These are phyloP conservation scores for Ophion slaviceki DNA, from an alignment of 2,888 invertebrate species.

Conservation along the genomic window DNA sequence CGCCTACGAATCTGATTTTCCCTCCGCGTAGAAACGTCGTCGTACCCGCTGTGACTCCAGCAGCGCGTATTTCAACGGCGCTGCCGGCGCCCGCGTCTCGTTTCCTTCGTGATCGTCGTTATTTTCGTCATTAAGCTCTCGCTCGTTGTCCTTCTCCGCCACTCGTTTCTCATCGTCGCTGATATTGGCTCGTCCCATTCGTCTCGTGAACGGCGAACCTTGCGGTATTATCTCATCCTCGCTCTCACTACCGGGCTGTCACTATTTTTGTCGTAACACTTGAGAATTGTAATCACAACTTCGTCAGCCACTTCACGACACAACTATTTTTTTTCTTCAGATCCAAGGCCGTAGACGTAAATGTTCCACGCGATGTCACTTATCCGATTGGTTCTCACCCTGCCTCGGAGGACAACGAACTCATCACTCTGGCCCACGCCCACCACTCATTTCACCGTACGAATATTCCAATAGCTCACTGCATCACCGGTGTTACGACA, in stretches of 20 bases:
- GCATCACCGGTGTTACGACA: neutral
- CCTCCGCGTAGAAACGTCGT: slow-evolving; percentile 67
- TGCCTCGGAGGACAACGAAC: slow-evolving; percentile 20
- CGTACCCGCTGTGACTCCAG: slow-evolving; percentile 46
- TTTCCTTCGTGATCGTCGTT: slow-evolving; percentile 27
- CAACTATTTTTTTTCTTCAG: slow-evolving; percentile 15
- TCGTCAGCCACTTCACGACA: slow-evolving; percentile 35
- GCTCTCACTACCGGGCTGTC: slow-evolving; percentile 27
- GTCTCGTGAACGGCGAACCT: slow-evolving; percentile 45
- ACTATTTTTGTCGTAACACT: slow-evolving; percentile 4
- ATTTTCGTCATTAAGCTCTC: slow-evolving; percentile 35
- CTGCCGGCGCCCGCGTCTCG: slow-evolving; percentile 54
- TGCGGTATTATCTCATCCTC: slow-evolving; percentile 32
- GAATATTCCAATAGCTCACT: slow-evolving; percentile 23
- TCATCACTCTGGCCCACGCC: slow-evolving; percentile 50
- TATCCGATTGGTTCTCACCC: neutral
- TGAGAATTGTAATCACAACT: neutral
- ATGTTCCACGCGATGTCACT: slow-evolving; percentile 31
- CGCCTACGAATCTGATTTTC: slow-evolving; percentile 80
- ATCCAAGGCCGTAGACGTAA: neutral
- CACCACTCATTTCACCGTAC: slow-evolving; percentile 36
- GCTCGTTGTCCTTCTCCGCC: slow-evolving; percentile 29
- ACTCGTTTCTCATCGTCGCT: slow-evolving; percentile 44
- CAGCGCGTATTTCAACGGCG: slow-evolving; percentile 53
- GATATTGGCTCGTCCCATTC: slow-evolving; percentile 52